Conservation (phyloP, 1,140 invertebrate species). For the Patella vulgata region DNA sequence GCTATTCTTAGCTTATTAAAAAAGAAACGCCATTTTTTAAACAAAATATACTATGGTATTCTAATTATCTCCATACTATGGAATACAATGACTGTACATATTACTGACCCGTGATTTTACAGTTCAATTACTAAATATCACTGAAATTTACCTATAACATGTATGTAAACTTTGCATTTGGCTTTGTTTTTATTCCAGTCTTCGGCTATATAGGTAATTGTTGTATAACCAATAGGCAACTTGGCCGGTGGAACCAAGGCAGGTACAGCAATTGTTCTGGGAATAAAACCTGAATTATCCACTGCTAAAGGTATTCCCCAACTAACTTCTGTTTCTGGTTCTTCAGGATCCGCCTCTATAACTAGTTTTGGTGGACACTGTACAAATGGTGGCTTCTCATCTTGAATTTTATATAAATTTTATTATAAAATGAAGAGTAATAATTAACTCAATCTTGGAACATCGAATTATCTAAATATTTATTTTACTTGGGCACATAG, state of each 20-base stretch:
- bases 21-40: slow-evolving; percentile 4
- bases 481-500: no score
- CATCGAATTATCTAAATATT: no score
- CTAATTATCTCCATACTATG: no score
- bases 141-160: slow-evolving; percentile 68
- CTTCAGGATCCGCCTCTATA: slow-evolving; percentile 61
- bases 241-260: slow-evolving; percentile 64
- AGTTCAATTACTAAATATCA: no score
- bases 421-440: no score
- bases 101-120: no score
- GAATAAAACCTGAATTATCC: slow-evolving; percentile 63
- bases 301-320: slow-evolving; percentile 68
- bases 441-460: no score
- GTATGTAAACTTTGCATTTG: slow-evolving; percentile 66
- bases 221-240: slow-evolving; percentile 67
- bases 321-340: slow-evolving; percentile 70
- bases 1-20: neutral
- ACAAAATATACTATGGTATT: neutral
- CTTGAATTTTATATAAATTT: no score
- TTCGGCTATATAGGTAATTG: slow-evolving; percentile 67
- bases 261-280: slow-evolving; percentile 64
- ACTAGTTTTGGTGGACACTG: slow-evolving; percentile 70
- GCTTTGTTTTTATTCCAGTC: slow-evolving; percentile 67
- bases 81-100: no score
- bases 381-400: slow-evolving; percentile 70